These are phyloP conservation scores for Actenoides hombroni DNA, from an alignment of 2,113 vertebrate species.

Conservation along the genomic window DNA sequence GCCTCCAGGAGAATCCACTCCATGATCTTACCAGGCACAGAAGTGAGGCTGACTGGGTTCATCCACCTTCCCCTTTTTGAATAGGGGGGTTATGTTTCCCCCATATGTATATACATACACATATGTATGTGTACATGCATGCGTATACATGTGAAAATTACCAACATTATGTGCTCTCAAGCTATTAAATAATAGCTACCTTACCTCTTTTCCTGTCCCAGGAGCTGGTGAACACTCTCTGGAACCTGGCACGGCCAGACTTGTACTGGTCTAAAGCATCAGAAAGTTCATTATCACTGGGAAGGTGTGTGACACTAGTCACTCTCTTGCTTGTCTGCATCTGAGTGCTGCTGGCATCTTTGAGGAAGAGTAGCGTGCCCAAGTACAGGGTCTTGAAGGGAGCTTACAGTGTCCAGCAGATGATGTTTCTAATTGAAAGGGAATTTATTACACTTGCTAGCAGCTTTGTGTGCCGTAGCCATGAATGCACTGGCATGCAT, in stretches of 20 bases:
- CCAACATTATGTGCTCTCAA: not conserved
- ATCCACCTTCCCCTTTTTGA: no score
- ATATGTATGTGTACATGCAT: not conserved
- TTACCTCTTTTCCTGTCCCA: not conserved
- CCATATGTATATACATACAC: no score
- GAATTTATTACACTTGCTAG: not conserved
- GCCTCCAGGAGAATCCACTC: no score
- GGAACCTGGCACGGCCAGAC: not conserved
- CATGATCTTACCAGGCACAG: no score
- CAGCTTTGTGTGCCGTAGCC: not conserved
- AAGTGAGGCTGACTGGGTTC: no score
- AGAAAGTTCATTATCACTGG: not conserved
- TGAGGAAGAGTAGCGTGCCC: not conserved
- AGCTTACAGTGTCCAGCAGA: not conserved
- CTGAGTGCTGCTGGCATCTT: not conserved
- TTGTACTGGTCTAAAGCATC: not conserved
- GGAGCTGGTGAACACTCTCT: not conserved
- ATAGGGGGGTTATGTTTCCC: no score
- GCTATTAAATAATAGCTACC: not conserved
- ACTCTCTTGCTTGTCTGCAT: not conserved
- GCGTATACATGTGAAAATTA: not conserved
- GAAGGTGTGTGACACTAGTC: not conserved
- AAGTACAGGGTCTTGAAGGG: not conserved
- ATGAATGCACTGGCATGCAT: not conserved
- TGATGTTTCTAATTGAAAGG: not conserved